phyloP scores from a whole-genome alignment of 2,113 vertebrate species.

The Lamprologus sp. region DNA sequence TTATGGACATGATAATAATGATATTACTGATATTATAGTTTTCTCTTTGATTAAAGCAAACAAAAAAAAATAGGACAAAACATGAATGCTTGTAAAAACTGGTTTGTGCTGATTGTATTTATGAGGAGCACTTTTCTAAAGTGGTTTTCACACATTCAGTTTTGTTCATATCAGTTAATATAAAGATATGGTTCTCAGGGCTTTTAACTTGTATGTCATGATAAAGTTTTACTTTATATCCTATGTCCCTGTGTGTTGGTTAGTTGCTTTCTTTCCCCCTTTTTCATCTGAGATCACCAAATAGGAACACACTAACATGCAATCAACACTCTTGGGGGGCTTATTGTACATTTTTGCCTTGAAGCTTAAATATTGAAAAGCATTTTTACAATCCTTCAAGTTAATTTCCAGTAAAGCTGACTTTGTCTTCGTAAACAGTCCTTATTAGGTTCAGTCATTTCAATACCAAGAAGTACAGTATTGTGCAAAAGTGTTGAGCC shows the following conservation, averaged over 20 bases:
- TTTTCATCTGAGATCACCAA: not conserved
- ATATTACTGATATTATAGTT: slow-evolving; percentile 73
- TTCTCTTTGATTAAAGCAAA: slow-evolving; percentile 68
- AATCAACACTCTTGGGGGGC: not conserved
- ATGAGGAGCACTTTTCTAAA: slow-evolving; percentile 75
- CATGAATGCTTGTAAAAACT: slow-evolving; percentile 72
- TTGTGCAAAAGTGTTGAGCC: not conserved
- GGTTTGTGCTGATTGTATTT: slow-evolving; percentile 78
- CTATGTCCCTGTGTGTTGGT: slow-evolving; percentile 16
- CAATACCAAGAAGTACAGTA: not conserved
- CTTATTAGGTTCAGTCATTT: not conserved
- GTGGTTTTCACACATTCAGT: slow-evolving; percentile 71
- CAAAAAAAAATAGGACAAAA: slow-evolving; percentile 59
- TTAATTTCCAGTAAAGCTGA: not conserved
- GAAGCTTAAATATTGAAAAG: not conserved
- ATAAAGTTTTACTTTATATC: slow-evolving; percentile 79
- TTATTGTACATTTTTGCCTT: not conserved
- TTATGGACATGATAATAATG: slow-evolving; percentile 68
- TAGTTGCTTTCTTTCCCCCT: not conserved
- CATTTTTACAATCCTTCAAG: not conserved
- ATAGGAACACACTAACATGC: not conserved
- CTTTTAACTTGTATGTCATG: slow-evolving; percentile 77
- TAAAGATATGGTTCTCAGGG: slow-evolving; percentile 78
- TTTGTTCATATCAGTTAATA: slow-evolving; percentile 78
- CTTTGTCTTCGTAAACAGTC: fast-evolving